Base-by-base conservation (phyloP, 2,113 vertebrate genomes). In the Mastomys natalensis region DNA sequence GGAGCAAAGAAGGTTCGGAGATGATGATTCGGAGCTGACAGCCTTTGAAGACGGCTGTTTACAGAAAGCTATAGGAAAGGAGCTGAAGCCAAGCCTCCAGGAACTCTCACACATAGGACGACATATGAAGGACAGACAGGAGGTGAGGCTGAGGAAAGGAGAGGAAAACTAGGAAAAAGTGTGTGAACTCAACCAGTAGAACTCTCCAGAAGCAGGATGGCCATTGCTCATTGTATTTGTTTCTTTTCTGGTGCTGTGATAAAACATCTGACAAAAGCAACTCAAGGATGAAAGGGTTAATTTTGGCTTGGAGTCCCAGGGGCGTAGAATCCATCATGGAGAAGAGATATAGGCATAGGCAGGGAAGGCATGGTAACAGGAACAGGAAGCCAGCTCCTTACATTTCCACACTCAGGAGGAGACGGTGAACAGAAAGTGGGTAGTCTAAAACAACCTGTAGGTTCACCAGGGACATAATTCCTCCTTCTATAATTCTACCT, bases 201-300 rank as follows among this genome's bases (percentile, higher is more conserved):
- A 60, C 31, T 37, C 3, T 66, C 43, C 55, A 55, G 90, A 85
- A n/a, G 45, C 76, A 82, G 51, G 16, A 43, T 58, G 77, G 51
- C 34, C 0, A 12, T 62, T 26, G 48, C 5, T 0, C 1, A 0
- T 45, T 1, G 43, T 15, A 37, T 51, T 45, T 7, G 5, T 87
- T 51, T 86, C 40, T 22, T 22, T 68, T 51, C 43, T 3, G 11
- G 43, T 48, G 31, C 34, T 68, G 1, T 37, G 31, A 87, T 68
- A 68, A 51, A 66, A 64, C 45, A 21, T 43, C 29, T 66, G 29
- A 34, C 29, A 64, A 22, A 86, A 66, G 34, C 26, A 66, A 19
- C 29, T 66, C 45, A 48, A 66, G 43, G 8, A 15, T 45, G 29
- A 64, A 45, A 45, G 55, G 6, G 26, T 43, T 64, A 45, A 29